These are phyloP conservation scores for Neotoxoptera formosana DNA, from an alignment of 1,140 invertebrate species.

Conservation along the genomic window DNA sequence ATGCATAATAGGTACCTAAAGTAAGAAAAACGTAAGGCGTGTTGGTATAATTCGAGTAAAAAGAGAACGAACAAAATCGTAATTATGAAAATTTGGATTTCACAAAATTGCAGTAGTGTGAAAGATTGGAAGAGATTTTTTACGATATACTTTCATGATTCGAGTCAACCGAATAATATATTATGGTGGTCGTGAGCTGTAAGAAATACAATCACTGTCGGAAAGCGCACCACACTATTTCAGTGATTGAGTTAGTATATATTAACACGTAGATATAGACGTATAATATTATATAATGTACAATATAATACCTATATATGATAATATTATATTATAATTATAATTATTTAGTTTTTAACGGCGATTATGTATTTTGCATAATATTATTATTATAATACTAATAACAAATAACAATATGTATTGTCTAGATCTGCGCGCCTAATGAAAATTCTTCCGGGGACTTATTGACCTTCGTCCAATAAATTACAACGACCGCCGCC, in stretches of 20 bases:
- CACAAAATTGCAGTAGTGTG: not conserved
- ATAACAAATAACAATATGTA: not conserved
- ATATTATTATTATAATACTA: not conserved
- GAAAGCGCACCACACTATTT: not conserved
- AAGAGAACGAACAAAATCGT: not conserved
- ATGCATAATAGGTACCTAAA: too few species aligned
- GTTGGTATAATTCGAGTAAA: not conserved
- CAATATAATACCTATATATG: not conserved
- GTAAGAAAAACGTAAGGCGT: too few species aligned
- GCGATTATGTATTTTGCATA: not conserved
- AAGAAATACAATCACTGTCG: not conserved
- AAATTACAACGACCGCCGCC: not conserved
- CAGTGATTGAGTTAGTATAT: not conserved
- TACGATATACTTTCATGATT: not conserved
- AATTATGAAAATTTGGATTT: not conserved
- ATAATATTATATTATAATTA: not conserved
- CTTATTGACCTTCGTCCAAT: constrained; percentile 49
- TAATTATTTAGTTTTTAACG: not conserved
- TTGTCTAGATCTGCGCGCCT: not conserved
- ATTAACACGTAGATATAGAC: not conserved
- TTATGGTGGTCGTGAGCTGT: not conserved
- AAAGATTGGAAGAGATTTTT: not conserved
- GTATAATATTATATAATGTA: not conserved
- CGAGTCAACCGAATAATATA: too few species aligned
- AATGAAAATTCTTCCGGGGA: constrained; percentile 30